A percentile compares a stretch with the other conserved stretches of the same genome.
phyloP scores from a whole-genome alignment of 2,888 invertebrate species.

The Diarsia dahlii region DNA sequence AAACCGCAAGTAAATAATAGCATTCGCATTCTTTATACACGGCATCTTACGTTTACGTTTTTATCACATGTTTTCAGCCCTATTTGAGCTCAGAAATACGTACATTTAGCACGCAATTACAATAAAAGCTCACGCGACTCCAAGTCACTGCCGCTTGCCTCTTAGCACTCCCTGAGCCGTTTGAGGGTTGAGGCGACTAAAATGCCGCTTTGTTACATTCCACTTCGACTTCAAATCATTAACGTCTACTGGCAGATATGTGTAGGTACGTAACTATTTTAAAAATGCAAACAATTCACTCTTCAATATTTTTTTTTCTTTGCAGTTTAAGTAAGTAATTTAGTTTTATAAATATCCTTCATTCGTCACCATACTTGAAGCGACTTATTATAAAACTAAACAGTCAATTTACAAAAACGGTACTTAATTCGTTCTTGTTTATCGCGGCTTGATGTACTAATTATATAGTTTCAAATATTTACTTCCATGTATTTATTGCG shows the following conservation, averaged over 20 bases:
- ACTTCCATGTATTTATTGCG: background rate
- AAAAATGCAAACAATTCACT: background rate
- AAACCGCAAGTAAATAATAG: conserved; percentile 10
- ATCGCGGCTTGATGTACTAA: background rate
- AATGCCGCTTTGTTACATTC: conserved; percentile 42
- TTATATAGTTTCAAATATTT: background rate
- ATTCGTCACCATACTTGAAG: background rate
- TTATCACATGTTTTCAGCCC: conserved; percentile 19
- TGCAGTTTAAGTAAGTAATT: too few relatives aligned
- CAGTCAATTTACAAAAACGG: background rate
- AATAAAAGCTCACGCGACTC: conserved; percentile 56
- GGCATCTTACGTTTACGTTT: conserved; percentile 10
- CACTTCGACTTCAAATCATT: conserved; percentile 30
- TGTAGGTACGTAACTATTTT: background rate
- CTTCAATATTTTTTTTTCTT: background rate
- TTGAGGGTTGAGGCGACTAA: conserved; percentile 31
- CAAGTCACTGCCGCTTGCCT: conserved; percentile 36
- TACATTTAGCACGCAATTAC: conserved; percentile 59
- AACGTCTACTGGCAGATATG: background rate
- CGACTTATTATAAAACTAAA: background rate
- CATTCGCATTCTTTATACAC: conserved; percentile 15
- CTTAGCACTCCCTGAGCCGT: conserved; percentile 34
- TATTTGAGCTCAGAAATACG: conserved; percentile 37
- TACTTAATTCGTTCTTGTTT: background rate
- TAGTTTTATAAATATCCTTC: background rate